Evolutionary conservation across 23 tunicate genomes (phyloP).

Genomic region (Pegea sp.): DNA sequence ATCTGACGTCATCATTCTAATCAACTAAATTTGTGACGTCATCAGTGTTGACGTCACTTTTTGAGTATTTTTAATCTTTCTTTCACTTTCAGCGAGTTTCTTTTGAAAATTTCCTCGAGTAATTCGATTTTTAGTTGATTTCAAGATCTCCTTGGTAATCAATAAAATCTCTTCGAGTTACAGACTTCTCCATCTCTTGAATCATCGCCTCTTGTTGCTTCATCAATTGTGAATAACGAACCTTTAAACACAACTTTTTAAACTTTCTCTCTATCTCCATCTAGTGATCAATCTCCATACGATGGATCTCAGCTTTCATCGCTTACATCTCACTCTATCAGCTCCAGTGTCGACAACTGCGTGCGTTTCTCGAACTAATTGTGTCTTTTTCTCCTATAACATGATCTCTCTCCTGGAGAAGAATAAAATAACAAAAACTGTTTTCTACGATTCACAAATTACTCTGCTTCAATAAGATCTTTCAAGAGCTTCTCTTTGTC

Average conservation of each 20-base stretch:
- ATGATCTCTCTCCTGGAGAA: slow-evolving; percentile 46
- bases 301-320: slow-evolving; percentile 90
- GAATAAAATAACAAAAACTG: not conserved
- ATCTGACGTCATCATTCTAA: slow-evolving; percentile 58
- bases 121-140: slow-evolving; percentile 27
- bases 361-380: slow-evolving; percentile 74
- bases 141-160: slow-evolving; percentile 46
- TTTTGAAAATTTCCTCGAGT: slow-evolving; percentile 81
- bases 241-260: no score
- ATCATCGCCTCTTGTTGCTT: slow-evolving; percentile 92
- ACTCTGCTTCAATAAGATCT: slow-evolving; percentile 85
- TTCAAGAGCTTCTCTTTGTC: slow-evolving; percentile 65
- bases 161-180: slow-evolving; percentile 69
- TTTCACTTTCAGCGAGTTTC: slow-evolving; percentile 30
- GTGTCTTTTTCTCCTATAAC: slow-evolving; percentile 96
- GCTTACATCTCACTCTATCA: slow-evolving; percentile 81
- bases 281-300: slow-evolving; percentile 90
- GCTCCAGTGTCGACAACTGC: slow-evolving; percentile 91
- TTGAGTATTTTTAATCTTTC: slow-evolving; percentile 56
- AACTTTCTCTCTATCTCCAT: no score
- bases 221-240: slow-evolving; percentile 78
- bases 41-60: no score
- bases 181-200: slow-evolving; percentile 91
- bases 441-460: slow-evolving; percentile 5
- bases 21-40: no score